A percentile compares a stretch with the other conserved stretches of the same genome.
These are phyloP conservation scores for Muscicapa comitata DNA, from an alignment of 2,797 vertebrate genomes.

Conservation along the genomic window DNA sequence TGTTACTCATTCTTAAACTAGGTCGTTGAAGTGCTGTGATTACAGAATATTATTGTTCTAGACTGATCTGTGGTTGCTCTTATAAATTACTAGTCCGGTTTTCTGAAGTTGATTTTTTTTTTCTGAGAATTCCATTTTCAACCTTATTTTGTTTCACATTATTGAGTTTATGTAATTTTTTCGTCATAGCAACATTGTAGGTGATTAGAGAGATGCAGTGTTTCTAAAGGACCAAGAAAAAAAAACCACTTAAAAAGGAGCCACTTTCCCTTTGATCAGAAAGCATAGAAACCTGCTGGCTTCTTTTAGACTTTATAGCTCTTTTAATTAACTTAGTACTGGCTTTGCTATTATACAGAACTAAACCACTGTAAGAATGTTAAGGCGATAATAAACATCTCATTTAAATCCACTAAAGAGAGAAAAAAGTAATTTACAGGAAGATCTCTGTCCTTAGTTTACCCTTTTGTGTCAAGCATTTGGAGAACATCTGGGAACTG, in stretches of 20 bases:
- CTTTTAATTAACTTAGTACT: constrained; percentile 74
- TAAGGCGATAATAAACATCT: constrained; percentile 61
- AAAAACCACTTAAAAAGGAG: constrained; percentile 43
- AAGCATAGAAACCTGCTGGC: constrained; percentile 67
- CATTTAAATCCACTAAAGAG: constrained; percentile 52
- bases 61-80: neutral
- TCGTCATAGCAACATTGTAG: neutral
- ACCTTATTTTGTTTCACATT: neutral
- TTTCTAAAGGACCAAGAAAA: constrained; percentile 31
- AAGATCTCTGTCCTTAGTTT: constrained; percentile 35
- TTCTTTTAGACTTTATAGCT: constrained; percentile 62
- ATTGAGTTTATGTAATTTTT: constrained; percentile 24
- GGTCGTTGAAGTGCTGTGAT: neutral
- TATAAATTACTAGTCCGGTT: neutral
- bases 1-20: neutral
- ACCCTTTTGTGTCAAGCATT: constrained; percentile 29
- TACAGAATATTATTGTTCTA: neutral
- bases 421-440: constrained; percentile 49
- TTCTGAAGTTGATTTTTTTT: neutral
- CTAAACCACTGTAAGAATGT: constrained; percentile 56
- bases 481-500: constrained; percentile 39
- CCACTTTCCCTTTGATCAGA: constrained; percentile 58
- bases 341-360: constrained; percentile 63
- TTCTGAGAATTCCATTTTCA: neutral
- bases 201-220: constrained; percentile 34